Base-by-base conservation (phyloP, 2,888 invertebrate species). In the Drosophila prolongata region DNA sequence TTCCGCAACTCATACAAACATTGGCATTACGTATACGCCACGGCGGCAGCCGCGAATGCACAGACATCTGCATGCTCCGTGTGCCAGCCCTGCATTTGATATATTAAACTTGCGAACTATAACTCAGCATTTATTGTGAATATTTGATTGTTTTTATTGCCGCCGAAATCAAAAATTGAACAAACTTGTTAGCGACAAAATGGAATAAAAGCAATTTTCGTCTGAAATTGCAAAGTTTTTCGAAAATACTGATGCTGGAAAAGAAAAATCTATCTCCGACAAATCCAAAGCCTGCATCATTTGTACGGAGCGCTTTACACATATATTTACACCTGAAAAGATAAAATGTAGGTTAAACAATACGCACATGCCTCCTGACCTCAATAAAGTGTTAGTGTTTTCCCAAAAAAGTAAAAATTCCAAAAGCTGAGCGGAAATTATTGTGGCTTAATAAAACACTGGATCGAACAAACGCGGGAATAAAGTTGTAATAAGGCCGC, bases 61-160 rank as follows among this genome's bases (percentile, higher is more conserved):
- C 49, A 67, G 57, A 53, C 67, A 68, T 50, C 57, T 53, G 46
- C 40, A 66, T 53, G 59, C 60, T 49, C 55, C 55, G 50, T 40
- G 59, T 27, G 50, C 56, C 37, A 64, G 54, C 24, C 55, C 59
- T 67, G 44, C 53, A 68, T 84, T 82, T 82, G 83, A 86, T 80
- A 80, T 80, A 88, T 80, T 75, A 68, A 77, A 60, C 80, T 58
- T 57, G 56, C 71, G 67, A 62, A 79, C 89, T 75, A 89, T 87
- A 85, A 83, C 74, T 80, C 85, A 76, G 53, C 77, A 68, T 88
- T 83, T 76, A 75, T 81, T 62, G 72, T 64, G 67, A 65, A 67
- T 71, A 79, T 77, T 82, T 75, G 76, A 87, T 87, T 85, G 79
- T 71, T 79, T 83, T 70, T 75, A 75, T 75, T 66, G 59, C 59